Conservation (phyloP, 2,888 invertebrate species). For the Papilio demoleus region DNA sequence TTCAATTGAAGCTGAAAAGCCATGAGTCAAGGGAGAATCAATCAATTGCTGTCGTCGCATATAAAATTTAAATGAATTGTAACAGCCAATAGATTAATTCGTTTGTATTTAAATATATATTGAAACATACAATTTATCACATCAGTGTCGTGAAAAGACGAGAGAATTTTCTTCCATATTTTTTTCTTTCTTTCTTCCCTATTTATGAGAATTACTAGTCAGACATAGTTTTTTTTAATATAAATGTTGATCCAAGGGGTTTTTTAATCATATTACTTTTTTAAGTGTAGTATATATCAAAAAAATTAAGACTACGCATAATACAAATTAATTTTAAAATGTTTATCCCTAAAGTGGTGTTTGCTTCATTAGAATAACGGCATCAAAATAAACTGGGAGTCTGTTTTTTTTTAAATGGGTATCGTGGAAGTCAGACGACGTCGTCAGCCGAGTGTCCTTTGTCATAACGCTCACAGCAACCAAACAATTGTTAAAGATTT, state of each 20-base stretch:
- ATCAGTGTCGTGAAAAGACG: too few species aligned
- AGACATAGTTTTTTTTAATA: too few species aligned
- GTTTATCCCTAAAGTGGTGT: too few species aligned
- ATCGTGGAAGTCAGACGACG: constrained; percentile 43
- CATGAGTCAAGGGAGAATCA: constrained; percentile 36
- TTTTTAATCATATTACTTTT: too few species aligned
- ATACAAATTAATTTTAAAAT: too few species aligned
- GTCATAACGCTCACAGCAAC: constrained; percentile 59
- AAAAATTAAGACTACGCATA: too few species aligned
- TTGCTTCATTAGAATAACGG: constrained; percentile 11
- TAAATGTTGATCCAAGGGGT: too few species aligned
- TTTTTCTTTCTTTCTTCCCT: too few species aligned
- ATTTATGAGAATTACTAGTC: too few species aligned
- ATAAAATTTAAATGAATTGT: constrained; percentile 36
- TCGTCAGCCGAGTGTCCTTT: constrained; percentile 69
- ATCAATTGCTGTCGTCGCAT: constrained; percentile 33
- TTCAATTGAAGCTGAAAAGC: constrained; percentile 32
- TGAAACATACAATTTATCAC: not conserved
- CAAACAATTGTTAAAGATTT: constrained; percentile 64
- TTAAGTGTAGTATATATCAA: too few species aligned
- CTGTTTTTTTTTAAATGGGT: constrained; percentile 42
- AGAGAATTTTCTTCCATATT: too few species aligned
- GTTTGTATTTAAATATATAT: constrained; percentile 13
- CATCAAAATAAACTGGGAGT: constrained; percentile 38
- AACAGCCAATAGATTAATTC: constrained; percentile 11